phyloP scores from a whole-genome alignment of 2,888 invertebrate genomes.

The Parnassius glacialis region DNA sequence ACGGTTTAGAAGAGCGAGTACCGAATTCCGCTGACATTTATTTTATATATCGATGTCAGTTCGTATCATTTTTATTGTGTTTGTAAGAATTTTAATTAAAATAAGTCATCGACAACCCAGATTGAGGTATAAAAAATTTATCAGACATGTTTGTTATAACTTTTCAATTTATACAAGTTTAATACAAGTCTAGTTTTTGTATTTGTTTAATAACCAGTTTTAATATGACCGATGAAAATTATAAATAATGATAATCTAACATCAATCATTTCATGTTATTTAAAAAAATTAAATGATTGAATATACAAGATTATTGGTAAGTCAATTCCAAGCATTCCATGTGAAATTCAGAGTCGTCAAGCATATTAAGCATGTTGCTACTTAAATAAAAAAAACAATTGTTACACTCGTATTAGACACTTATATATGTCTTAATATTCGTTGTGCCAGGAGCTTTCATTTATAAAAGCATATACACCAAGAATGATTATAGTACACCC shows the following conservation, averaged over 20 bases:
- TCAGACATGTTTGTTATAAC: too few relatives aligned
- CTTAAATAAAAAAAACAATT: not conserved
- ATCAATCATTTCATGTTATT: too few relatives aligned
- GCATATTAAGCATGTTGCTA: conserved; percentile 56
- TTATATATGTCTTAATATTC: conserved; percentile 13
- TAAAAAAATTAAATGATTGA: too few relatives aligned
- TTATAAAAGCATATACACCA: not conserved
- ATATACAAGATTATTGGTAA: too few relatives aligned
- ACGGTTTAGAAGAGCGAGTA: conserved; percentile 53
- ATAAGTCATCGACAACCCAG: too few relatives aligned
- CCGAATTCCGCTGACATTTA: conserved; percentile 18
- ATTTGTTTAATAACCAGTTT: too few relatives aligned
- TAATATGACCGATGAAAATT: too few relatives aligned
- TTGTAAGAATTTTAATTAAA: too few relatives aligned
- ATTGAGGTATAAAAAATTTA: too few relatives aligned
- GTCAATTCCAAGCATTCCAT: conserved; percentile 27
- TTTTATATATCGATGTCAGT: conserved; percentile 5
- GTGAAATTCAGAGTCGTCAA: conserved; percentile 48
- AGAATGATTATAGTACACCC: not conserved
- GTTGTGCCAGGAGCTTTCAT: conserved; percentile 17
- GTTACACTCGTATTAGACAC: not conserved
- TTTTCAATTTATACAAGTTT: too few relatives aligned
- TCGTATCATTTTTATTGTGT: not conserved
- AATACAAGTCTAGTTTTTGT: too few relatives aligned
- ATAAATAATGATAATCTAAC: too few relatives aligned